These are phyloP conservation scores for Chinchilla lanigera DNA, from an alignment of 2,113 vertebrate genomes.

Conservation along the genomic window DNA sequence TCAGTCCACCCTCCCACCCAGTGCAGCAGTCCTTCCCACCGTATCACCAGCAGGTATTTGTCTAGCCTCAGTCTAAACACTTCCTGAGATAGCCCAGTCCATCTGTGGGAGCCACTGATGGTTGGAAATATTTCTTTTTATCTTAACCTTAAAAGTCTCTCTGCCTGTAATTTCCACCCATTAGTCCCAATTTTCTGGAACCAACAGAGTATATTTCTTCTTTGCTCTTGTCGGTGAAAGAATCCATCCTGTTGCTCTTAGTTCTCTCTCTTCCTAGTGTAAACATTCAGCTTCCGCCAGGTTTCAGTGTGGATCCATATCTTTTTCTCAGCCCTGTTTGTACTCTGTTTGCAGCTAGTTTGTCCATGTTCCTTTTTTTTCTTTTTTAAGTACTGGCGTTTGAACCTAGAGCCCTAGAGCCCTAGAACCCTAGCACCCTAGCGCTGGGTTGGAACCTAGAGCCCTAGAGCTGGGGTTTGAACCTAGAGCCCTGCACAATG, in stretches of 20 bases:
- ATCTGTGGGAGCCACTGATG: background rate
- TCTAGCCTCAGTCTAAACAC: background rate
- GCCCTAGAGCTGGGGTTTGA: background rate
- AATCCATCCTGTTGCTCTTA: fast-evolving
- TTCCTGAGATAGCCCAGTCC: background rate
- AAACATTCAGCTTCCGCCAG: background rate
- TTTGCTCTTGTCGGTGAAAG: background rate
- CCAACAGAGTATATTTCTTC: background rate
- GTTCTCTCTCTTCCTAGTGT: background rate
- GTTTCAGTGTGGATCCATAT: fast-evolving
- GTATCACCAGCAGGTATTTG: background rate
- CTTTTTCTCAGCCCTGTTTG: background rate
- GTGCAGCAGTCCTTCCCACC: background rate
- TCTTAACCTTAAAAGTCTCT: background rate
- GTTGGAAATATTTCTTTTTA: background rate
- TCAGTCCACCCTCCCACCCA: too few species aligned
- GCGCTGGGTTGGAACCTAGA: too few species aligned
- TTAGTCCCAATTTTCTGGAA: background rate
- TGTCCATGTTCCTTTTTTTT: background rate
- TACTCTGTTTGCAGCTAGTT: background rate
- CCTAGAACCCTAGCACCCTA: too few species aligned
- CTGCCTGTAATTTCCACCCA: background rate
- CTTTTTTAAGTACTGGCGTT: background rate
- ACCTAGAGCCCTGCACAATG: background rate
- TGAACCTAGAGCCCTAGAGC: background rate